Evolutionary conservation across 2,797 vertebrate species (phyloP), one percentile per base, ranked within the genome.

Genomic region (Pogoniulus pusillus): DNA sequence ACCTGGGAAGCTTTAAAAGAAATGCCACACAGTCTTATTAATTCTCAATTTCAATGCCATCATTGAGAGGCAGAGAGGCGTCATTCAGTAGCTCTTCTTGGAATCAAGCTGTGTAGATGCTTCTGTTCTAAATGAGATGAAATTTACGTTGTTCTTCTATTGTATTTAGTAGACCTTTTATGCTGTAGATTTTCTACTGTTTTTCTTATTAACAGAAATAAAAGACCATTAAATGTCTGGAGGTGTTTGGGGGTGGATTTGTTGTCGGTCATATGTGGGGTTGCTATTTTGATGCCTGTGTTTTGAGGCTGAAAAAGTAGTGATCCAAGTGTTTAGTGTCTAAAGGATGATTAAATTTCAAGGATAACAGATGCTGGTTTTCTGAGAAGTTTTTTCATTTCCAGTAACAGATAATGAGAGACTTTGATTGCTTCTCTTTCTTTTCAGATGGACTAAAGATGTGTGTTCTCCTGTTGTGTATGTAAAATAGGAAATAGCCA

Each of bases 121-220:
- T 89, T 81, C 49, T 91, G 9, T 85, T 92, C 87, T 79, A 87
- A 90, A 76, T 39, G 8, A 66, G 70, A 45, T 29, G 9, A 30
- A 76, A 74, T 76, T 71, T 87, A 29, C 54, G 47, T 82, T n/a
- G 4, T 73, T 89, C 4, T 79, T 74, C 39, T 74, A 4, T 35
- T 75, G 32, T 75, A 47, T 87, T 86, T 85, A 77, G 29, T 71
- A 57, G 68, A 66, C 27, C 58, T 93, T 65, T 85, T 85, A 77
- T 64, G 39, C 43, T 66, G 6, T 32, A 63, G 10, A 24, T 6
- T 81, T 93, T 93, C 92, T 66, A 73, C 26, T 93, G 10, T 12
- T 93, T 93, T 92, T 86, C 68, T 80, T 91, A 47, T 24, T 93
- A 84, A 78, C 30, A 37, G 72, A 85, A 95, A 95, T 95, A 95